These are phyloP conservation scores for Drosophila willistoni DNA, from an alignment of 1,140 invertebrate genomes.

Conservation along the genomic window DNA sequence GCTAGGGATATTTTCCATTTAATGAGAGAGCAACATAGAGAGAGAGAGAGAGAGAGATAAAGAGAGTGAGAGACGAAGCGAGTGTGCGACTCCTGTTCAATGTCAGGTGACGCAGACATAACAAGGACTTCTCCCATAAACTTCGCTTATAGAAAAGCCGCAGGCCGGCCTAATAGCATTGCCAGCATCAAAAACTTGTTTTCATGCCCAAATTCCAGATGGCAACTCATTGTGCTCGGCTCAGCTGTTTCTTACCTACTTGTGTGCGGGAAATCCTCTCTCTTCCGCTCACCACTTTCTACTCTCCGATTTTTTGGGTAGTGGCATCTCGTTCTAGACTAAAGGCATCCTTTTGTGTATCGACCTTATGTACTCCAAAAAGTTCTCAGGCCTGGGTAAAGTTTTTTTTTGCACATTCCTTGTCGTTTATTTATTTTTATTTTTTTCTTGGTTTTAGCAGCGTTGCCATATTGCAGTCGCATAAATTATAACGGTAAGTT, in stretches of 20 bases:
- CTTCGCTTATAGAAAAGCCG: constrained; percentile 39
- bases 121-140: constrained; percentile 24
- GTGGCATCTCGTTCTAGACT: constrained; percentile 49
- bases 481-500: constrained; percentile 74
- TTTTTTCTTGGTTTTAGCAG: constrained; percentile 36
- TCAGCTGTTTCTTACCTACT: constrained; percentile 70
- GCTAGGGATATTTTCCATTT: constrained; percentile 68
- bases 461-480: constrained; percentile 77
- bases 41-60: constrained; percentile 18
- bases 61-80: not conserved
- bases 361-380: constrained; percentile 72
- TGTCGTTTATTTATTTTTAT: constrained; percentile 14
- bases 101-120: constrained; percentile 76
- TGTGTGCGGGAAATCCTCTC: constrained; percentile 55
- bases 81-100: constrained; percentile 58
- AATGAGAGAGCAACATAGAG: not conserved
- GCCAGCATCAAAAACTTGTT: constrained; percentile 38
- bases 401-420: constrained; percentile 42
- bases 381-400: constrained; percentile 68
- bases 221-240: constrained; percentile 48
- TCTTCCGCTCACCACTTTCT: constrained; percentile 11
- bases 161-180: constrained; percentile 76
- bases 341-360: constrained; percentile 67
- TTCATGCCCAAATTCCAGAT: constrained; percentile 24
- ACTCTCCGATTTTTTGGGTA: constrained; percentile 1